Percentiles rank a stretch among this genome's conserved stretches.
Conservation (phyloP, 2,888 invertebrate genomes). For the Epirrhoe alternata region DNA sequence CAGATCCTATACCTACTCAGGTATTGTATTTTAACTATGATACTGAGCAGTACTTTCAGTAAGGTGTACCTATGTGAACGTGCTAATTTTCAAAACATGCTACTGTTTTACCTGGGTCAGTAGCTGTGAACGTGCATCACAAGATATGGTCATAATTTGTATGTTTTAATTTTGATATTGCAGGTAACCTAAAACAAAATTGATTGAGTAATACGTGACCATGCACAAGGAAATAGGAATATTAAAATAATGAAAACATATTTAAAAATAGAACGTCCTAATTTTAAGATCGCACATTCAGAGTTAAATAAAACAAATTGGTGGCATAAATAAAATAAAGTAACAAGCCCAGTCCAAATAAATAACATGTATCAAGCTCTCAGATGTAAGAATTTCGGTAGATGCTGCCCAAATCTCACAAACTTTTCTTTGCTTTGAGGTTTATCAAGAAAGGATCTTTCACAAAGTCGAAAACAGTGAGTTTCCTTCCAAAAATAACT, state of each 20-base stretch:
- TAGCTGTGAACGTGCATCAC: not conserved
- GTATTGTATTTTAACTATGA: constrained; percentile 7
- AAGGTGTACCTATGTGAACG: not conserved
- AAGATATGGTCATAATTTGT: too few species aligned
- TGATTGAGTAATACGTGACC: not conserved
- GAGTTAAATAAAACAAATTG: too few species aligned
- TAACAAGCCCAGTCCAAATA: too few species aligned
- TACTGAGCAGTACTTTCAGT: constrained; percentile 17
- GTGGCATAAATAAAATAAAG: too few species aligned
- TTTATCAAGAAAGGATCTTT: too few species aligned
- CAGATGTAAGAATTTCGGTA: too few species aligned
- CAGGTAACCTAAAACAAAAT: not conserved
- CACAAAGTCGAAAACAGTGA: not conserved
- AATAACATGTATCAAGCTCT: too few species aligned
- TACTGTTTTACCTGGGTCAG: not conserved
- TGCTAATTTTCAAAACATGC: constrained; percentile 17
- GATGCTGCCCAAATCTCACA: too few species aligned
- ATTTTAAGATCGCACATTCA: too few species aligned
- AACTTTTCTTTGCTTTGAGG: too few species aligned
- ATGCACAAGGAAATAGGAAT: not conserved
- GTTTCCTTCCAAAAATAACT: constrained; percentile 13
- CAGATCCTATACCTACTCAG: constrained; percentile 15
- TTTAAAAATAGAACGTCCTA: too few species aligned
- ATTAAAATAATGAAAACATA: not conserved
- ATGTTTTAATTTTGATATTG: not conserved